Conservation (phyloP, 2,888 invertebrate genomes). For the Volucella zonaria region DNA sequence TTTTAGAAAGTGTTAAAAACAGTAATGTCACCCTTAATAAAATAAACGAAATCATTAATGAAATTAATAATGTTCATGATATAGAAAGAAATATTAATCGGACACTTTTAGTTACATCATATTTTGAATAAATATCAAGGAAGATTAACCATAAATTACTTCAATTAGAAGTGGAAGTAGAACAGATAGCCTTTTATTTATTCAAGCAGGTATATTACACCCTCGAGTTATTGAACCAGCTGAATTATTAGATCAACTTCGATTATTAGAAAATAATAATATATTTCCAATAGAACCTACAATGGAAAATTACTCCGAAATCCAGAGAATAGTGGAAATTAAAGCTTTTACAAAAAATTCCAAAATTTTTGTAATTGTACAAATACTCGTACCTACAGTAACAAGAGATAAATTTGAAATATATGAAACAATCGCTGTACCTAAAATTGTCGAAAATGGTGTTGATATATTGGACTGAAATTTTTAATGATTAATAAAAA, state of each 20-base stretch:
- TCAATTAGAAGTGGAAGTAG: slow-evolving; percentile 6
- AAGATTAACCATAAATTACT: slow-evolving; percentile 23
- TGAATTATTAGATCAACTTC: slow-evolving; percentile 15
- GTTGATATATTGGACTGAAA: slow-evolving; percentile 24
- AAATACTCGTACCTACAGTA: slow-evolving; percentile 13
- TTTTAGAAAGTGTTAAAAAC: background rate
- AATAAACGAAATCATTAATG: background rate
- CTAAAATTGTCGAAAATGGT: slow-evolving; percentile 32
- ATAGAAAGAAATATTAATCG: background rate
- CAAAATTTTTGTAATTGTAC: slow-evolving; percentile 13
- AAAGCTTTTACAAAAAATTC: slow-evolving; percentile 21
- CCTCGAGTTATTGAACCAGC: slow-evolving; percentile 4
- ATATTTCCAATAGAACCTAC: slow-evolving; percentile 14
- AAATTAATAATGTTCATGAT: slow-evolving; percentile 12
- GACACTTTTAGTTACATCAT: background rate
- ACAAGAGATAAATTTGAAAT: slow-evolving; percentile 3
- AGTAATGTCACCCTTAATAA: background rate
- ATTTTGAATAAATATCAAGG: background rate
- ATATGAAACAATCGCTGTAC: slow-evolving; percentile 30
- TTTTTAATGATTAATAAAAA: slow-evolving; percentile 30
- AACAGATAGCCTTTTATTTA: slow-evolving; percentile 9
- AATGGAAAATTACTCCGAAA: slow-evolving; percentile 15
- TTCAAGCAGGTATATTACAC: slow-evolving; percentile 26
- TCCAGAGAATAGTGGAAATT: slow-evolving; percentile 15
- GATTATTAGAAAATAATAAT: slow-evolving; percentile 2